Base-by-base conservation (phyloP, 2,797 vertebrate genomes). In the Melanogrammus aeglefinus region DNA sequence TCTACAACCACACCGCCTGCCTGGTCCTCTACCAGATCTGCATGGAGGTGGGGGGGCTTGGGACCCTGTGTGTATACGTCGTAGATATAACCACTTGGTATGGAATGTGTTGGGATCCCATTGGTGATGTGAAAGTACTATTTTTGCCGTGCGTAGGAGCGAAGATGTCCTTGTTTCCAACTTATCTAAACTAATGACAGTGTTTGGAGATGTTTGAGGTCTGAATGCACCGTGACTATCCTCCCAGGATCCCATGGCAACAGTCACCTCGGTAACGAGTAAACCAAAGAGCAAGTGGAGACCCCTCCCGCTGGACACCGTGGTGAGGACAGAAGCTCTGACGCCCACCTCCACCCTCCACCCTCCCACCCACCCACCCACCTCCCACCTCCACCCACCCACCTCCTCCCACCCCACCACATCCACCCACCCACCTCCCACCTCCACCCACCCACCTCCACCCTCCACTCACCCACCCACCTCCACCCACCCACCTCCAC, bases 261-360 rank as follows among this genome's bases (percentile, higher is more conserved):
- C 95, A 4, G 96, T 99, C 78, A 92, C 95, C 83, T 95, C 96
- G 82, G 96, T 99, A 86, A 94, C 85, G 77, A 98, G 96, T 91
- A 99, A 96, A 90, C 96, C 98, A 35, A 99, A 99, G 91, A 99
- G 95, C 92, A 99, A 97, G 87, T 99, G 98, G 98, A 96, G 98
- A 83, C 98, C 98, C 21, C 90, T 97, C 82, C 96, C 98, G 72
- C 90, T 99, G 88, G 98, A 99, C 91, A 99, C 98, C 27, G 97
- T 99, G 96, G 98, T 99, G 94, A 29, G 96, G 93, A 87, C 76
- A 63, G 1, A 21, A 7, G 75, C 82, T 81, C 63, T 71, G 9
- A 6, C 29, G 12, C 21, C 21, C 21, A 24, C 57, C 21, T 24
- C 6, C 39, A 6, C 44, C 44, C 7, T 14, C 44, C 12, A 47